Percentiles rank a stretch among this genome's conserved stretches.
These are phyloP conservation scores for Caenorhabditis doughertyi DNA, from an alignment of 2,888 invertebrate species.

Conservation along the genomic window DNA sequence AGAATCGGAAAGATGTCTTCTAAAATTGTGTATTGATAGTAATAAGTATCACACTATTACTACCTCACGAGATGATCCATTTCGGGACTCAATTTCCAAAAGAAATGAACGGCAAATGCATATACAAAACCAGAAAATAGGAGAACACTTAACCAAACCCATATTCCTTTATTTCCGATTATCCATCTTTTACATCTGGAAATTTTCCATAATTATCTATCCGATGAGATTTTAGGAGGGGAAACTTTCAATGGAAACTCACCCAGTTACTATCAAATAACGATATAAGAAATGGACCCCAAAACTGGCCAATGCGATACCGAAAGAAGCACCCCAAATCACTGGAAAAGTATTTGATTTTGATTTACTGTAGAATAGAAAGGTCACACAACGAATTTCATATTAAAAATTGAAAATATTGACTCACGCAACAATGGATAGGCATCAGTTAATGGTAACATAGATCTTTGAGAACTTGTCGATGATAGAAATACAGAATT, in stretches of 20 bases:
- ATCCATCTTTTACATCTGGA: background rate
- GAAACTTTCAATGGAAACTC: background rate
- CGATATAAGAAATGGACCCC: slow-evolving; percentile 26
- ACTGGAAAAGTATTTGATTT: slow-evolving; percentile 3
- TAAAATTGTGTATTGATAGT: background rate
- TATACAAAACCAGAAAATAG: background rate
- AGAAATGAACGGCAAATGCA: slow-evolving; percentile 3
- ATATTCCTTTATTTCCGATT: background rate
- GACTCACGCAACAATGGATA: slow-evolving; percentile 13
- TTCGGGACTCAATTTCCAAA: background rate
- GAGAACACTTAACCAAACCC: background rate
- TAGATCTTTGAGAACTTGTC: background rate
- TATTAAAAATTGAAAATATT: no score
- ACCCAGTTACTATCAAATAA: background rate
- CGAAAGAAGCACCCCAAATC: slow-evolving; percentile 19
- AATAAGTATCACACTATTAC: background rate
- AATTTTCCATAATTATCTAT: background rate
- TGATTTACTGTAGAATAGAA: background rate
- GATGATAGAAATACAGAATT: background rate
- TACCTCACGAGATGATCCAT: slow-evolving; percentile 5
- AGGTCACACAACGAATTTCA: no score
- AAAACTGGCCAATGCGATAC: slow-evolving; percentile 21
- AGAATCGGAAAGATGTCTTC: background rate
- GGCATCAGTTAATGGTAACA: background rate
- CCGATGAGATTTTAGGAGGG: no score